These are phyloP conservation scores for Merodon equestris DNA, from an alignment of 2,888 invertebrate species.

Conservation along the genomic window DNA sequence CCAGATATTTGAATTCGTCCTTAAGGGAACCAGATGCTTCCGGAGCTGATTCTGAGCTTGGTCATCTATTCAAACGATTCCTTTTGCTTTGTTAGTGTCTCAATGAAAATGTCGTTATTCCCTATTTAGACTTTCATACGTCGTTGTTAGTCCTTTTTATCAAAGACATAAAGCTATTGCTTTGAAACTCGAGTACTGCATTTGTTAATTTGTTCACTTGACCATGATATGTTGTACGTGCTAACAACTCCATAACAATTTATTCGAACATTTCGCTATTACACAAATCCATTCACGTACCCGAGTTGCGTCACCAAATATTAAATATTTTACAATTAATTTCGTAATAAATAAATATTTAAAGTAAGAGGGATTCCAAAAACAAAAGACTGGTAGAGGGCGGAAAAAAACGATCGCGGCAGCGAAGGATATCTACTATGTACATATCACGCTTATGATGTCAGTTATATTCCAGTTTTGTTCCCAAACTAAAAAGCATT, in stretches of 20 bases:
- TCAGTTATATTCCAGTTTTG: too few relatives aligned
- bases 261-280: neutral
- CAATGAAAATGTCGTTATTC: constrained; percentile 4
- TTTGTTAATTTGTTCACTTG: constrained; percentile 31
- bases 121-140: constrained; percentile 9
- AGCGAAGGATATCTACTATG: too few relatives aligned
- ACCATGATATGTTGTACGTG: constrained; percentile 3
- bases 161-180: constrained; percentile 16
- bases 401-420: too few relatives aligned
- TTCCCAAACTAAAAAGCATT: too few relatives aligned
- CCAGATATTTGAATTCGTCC: too few relatives aligned
- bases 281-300: too few relatives aligned
- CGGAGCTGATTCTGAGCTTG: neutral
- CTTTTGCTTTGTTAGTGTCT: neutral
- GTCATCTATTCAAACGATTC: neutral
- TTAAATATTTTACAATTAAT: too few relatives aligned
- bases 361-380: too few relatives aligned
- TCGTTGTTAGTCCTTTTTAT: constrained; percentile 14
- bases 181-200: constrained; percentile 5
- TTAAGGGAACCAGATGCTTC: neutral
- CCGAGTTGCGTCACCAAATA: too few relatives aligned
- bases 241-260: neutral
- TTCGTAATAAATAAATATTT: too few relatives aligned
- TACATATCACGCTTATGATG: too few relatives aligned
- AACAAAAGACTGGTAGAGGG: too few relatives aligned